phyloP scores from a whole-genome alignment of 2,797 vertebrate species.

The Emydoidea blandingii region DNA sequence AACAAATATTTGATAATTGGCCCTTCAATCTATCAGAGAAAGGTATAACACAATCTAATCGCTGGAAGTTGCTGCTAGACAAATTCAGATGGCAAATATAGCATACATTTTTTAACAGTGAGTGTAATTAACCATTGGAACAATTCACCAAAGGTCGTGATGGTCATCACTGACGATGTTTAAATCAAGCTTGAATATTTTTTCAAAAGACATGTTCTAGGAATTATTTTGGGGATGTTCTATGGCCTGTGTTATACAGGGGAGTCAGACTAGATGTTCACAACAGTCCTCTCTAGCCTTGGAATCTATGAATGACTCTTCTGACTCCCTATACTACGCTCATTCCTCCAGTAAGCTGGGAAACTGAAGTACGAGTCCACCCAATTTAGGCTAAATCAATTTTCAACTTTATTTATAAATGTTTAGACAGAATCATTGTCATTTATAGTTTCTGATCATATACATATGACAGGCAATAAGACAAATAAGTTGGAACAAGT shows the following conservation, averaged over 20 bases:
- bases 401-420: not conserved
- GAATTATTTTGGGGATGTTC: not conserved
- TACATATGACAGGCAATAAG: not conserved
- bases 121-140: no score
- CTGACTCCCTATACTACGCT: not conserved
- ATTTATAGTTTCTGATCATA: not conserved
- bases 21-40: not conserved
- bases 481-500: not conserved
- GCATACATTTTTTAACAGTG: no score
- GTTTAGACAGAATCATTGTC: not conserved
- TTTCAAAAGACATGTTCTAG: not conserved
- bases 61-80: not conserved
- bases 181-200: not conserved
- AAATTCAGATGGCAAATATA: not conserved
- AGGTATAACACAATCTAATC: not conserved
- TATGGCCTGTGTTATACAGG: not conserved
- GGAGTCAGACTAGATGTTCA: not conserved
- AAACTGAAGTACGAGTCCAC: not conserved
- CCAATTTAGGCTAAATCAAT: not conserved
- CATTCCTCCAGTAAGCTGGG: not conserved
- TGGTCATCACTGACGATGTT: not conserved
- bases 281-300: not conserved
- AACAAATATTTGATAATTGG: not conserved
- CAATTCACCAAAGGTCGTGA: no score
- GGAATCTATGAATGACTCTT: not conserved